phyloP scores from a whole-genome alignment of 92 coral and sea anemone species.

The Diadumene lineata region DNA sequence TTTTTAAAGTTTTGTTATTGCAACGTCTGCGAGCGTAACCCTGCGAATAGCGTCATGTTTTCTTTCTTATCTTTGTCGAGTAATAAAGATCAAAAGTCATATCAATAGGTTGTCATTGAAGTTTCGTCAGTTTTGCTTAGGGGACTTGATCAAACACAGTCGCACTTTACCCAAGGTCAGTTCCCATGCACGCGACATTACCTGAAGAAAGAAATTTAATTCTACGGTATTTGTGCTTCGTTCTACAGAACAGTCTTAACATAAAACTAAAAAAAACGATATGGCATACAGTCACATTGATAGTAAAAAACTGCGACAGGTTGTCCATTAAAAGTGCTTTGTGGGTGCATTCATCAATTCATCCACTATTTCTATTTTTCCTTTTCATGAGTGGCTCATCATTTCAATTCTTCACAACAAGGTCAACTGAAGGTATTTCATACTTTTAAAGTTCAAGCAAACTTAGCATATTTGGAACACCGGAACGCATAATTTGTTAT shows the following conservation, averaged over 20 bases:
- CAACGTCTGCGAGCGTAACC: neutral
- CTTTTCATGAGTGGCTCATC: neutral
- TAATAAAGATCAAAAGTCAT: slow-evolving; percentile 22
- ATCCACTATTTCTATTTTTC: neutral
- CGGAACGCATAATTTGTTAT: neutral
- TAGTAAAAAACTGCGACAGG: too few species aligned
- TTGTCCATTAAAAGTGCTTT: neutral
- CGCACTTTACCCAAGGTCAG: slow-evolving; percentile 9
- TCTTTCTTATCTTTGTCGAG: slow-evolving; percentile 18
- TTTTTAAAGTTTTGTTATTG: neutral
- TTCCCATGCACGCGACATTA: slow-evolving; percentile 10
- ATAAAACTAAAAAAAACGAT: too few species aligned
- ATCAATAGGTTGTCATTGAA: slow-evolving; percentile 19
- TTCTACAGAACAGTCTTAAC: too few species aligned
- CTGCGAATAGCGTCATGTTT: neutral
- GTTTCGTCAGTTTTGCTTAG: slow-evolving; percentile 22
- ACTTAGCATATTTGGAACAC: slow-evolving; percentile 4
- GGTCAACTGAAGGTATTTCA: slow-evolving; percentile 18
- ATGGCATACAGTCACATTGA: too few species aligned
- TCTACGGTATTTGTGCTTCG: too few species aligned
- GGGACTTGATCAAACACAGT: slow-evolving; percentile 13
- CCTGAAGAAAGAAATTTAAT: slow-evolving; percentile 25
- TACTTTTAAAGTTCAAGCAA: neutral
- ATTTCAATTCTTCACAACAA: neutral
- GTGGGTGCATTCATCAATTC: neutral